These are phyloP conservation scores for Ennomos erosarius DNA, from an alignment of 2,888 invertebrate genomes.

Conservation along the genomic window DNA sequence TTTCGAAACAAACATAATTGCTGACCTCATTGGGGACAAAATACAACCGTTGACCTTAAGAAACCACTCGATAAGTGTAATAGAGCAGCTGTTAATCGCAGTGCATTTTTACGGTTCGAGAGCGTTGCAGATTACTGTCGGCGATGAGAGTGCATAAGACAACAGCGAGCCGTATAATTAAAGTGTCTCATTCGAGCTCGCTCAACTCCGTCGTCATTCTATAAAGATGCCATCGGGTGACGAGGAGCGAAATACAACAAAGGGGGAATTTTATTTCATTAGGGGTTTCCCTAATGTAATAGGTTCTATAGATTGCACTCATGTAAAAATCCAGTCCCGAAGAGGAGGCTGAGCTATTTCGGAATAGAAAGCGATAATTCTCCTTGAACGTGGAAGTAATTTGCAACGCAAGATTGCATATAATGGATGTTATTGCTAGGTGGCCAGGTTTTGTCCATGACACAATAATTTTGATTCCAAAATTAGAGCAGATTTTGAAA, in stretches of 20 bases:
- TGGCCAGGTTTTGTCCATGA: slow-evolving; percentile 8
- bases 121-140: background rate
- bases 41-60: too few species aligned
- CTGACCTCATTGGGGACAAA: too few species aligned
- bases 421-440: slow-evolving; percentile 1
- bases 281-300: slow-evolving; percentile 1
- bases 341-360: slow-evolving; percentile 2
- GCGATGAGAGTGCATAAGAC: background rate
- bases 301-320: slow-evolving; percentile 8
- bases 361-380: slow-evolving; percentile 8
- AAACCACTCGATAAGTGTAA: background rate
- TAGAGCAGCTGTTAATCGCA: background rate
- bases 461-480: slow-evolving; percentile 1
- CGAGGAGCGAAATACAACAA: background rate
- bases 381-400: background rate
- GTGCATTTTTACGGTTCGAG: background rate
- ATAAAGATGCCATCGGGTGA: background rate
- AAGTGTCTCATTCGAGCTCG: background rate
- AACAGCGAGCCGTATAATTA: slow-evolving; percentile 1
- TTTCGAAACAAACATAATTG: too few species aligned
- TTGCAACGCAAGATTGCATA: background rate
- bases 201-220: background rate
- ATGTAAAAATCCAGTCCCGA: slow-evolving; percentile 5
- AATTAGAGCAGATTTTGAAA: background rate
- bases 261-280: background rate